phyloP scores from a whole-genome alignment of 2,113 vertebrate species.

The Chauna torquata region DNA sequence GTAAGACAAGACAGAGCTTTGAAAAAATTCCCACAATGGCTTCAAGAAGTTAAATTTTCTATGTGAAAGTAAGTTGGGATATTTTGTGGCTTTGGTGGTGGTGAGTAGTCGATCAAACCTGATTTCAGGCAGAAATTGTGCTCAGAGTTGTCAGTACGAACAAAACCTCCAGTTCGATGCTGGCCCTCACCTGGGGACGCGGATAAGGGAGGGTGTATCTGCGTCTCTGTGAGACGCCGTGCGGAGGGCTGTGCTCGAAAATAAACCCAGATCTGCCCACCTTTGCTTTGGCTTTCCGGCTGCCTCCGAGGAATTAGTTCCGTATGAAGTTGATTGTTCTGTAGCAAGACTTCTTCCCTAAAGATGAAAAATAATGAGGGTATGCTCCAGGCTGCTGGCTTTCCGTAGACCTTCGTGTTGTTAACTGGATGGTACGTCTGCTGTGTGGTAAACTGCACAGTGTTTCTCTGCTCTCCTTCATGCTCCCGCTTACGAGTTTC shows the following conservation, averaged over 20 bases:
- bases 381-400: fast-evolving
- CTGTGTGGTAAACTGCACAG: fast-evolving
- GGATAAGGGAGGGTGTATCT: not conserved
- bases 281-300: not conserved
- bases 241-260: not conserved
- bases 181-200: not conserved
- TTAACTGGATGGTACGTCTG: not conserved
- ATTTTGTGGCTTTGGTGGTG: not conserved
- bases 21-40: not conserved
- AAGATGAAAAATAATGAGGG: not conserved
- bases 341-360: not conserved
- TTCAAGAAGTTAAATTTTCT: not conserved
- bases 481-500: not conserved
- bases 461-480: not conserved
- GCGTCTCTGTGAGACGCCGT: not conserved
- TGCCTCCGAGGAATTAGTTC: not conserved
- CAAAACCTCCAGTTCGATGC: not conserved
- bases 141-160: not conserved
- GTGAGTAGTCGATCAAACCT: not conserved
- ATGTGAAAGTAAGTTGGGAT: not conserved
- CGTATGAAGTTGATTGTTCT: not conserved
- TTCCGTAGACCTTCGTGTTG: not conserved
- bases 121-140: not conserved
- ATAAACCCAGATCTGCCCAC: not conserved
- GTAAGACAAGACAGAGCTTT: not conserved